Percentiles rank a stretch among this genome's conserved stretches.
phyloP scores from a whole-genome alignment of 2,113 vertebrate genomes.

The Otolemur garnettii region DNA sequence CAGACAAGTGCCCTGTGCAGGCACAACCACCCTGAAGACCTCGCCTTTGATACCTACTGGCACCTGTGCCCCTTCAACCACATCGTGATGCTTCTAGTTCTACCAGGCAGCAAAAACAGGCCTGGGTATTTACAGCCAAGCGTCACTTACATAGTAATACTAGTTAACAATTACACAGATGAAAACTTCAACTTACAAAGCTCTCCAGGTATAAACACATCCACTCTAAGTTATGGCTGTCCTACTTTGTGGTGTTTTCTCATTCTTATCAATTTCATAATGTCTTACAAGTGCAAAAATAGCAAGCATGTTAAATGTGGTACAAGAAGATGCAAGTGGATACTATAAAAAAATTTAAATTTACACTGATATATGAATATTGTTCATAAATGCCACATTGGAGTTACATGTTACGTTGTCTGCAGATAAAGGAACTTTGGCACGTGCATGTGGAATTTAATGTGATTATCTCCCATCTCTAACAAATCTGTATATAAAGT shows the following conservation, averaged over 20 bases:
- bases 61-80: neutral
- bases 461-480: neutral
- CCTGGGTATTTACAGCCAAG: neutral
- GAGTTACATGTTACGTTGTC: neutral
- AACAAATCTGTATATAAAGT: neutral
- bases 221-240: neutral
- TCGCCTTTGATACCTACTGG: neutral
- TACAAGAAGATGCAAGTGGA: neutral
- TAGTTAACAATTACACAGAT: neutral
- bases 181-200: neutral
- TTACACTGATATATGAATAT: neutral
- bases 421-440: neutral
- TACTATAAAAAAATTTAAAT: slow-evolving; percentile 30
- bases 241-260: neutral
- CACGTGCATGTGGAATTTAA: neutral
- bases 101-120: neutral
- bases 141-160: neutral
- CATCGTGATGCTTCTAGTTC: neutral
- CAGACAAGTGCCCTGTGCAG: neutral
- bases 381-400: slow-evolving; percentile 13
- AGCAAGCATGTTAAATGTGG: slow-evolving; percentile 22
- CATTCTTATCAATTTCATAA: slow-evolving; percentile 18
- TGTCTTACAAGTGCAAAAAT: slow-evolving; percentile 28
- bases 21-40: fast-evolving
- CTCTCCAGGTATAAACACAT: neutral